phyloP scores from a whole-genome alignment of 2,888 invertebrate species.

The Heliothis peltigera region DNA sequence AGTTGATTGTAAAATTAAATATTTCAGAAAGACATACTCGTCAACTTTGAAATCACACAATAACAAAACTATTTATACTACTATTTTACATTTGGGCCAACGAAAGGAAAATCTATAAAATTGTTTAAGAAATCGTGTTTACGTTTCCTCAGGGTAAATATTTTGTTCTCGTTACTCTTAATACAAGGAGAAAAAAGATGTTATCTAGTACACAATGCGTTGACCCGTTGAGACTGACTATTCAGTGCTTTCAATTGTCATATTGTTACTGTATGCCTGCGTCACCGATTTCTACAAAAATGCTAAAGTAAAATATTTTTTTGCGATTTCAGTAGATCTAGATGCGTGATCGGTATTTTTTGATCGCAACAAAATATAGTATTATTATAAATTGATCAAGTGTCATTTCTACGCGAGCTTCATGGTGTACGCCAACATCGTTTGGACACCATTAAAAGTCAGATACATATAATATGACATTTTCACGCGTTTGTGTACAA shows the following conservation, averaged over 20 bases:
- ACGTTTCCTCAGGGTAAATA: conserved; percentile 25
- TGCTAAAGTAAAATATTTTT: not conserved
- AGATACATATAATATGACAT: conserved; percentile 9
- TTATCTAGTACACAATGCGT: conserved; percentile 13
- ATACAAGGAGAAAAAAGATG: conserved; percentile 16
- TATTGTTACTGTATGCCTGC: not conserved
- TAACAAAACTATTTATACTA: conserved; percentile 51
- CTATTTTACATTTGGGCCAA: conserved; percentile 55
- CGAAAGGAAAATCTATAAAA: conserved; percentile 36
- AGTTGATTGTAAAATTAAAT: conserved; percentile 48
- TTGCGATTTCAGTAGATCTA: not conserved
- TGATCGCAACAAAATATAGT: conserved; percentile 1
- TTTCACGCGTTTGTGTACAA: conserved; percentile 29
- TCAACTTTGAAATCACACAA: conserved; percentile 58
- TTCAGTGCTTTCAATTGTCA: conserved; percentile 15
- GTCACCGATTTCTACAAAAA: not conserved
- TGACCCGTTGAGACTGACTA: conserved; percentile 16
- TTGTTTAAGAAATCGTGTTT: conserved; percentile 12
- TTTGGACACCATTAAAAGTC: conserved; percentile 9
- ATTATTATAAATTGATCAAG: no score
- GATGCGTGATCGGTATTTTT: conserved; percentile 4
- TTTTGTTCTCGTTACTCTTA: conserved; percentile 43
- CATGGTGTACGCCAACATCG: not conserved
- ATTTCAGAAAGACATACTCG: conserved; percentile 43
- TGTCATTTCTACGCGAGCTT: not conserved